Conservation (phyloP, 2,888 invertebrate genomes). For the Microctonus aethiopoides region DNA sequence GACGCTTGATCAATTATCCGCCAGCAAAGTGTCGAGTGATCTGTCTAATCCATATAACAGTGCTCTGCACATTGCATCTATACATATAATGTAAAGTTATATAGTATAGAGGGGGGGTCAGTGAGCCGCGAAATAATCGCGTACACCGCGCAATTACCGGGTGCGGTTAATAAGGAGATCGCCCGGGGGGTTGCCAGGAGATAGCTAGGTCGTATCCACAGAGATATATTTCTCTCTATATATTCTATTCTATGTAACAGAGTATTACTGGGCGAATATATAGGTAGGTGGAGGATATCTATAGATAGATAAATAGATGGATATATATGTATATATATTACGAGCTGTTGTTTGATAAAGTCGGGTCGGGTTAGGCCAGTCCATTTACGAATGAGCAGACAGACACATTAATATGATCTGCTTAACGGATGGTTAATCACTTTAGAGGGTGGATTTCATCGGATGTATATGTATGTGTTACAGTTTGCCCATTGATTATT, state of each 20-base stretch:
- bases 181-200: constrained; percentile 47
- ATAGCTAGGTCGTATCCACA: not conserved
- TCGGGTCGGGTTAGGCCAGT: constrained; percentile 51
- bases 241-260: not conserved
- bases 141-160: constrained; percentile 62
- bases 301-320: not conserved
- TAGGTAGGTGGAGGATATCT: not conserved
- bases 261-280: not conserved
- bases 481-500: constrained; percentile 1
- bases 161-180: constrained; percentile 67
- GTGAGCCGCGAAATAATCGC: constrained; percentile 62
- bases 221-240: not conserved
- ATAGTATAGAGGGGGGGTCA: constrained; percentile 47
- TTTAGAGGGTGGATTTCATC: constrained; percentile 48
- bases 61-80: not conserved
- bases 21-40: constrained; percentile 57
- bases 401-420: constrained; percentile 62
- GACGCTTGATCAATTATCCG: constrained; percentile 58
- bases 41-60: constrained; percentile 60
- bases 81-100: not conserved
- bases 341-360: constrained; percentile 27
- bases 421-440: constrained; percentile 65
- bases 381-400: constrained; percentile 45
- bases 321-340: no score
- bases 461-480: not conserved